Percentiles rank a stretch among this genome's conserved stretches.
Conservation (phyloP, 2,888 invertebrate species). For the Ferdinandea cuprea region DNA sequence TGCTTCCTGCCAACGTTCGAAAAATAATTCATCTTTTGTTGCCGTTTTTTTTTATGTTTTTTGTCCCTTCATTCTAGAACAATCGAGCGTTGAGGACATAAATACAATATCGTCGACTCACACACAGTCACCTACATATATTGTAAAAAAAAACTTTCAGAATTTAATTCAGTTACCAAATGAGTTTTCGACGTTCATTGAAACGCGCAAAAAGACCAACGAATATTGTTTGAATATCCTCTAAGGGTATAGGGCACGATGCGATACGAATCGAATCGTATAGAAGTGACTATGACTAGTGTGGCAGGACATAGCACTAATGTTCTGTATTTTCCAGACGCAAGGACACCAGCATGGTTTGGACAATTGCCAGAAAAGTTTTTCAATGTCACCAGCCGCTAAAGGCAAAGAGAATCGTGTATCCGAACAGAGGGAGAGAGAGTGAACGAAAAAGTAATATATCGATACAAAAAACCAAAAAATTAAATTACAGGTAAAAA, state of each 20-base stretch:
- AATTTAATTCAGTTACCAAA: conserved; percentile 1
- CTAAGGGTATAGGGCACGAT: neutral
- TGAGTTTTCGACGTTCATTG: neutral
- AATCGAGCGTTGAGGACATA: neutral
- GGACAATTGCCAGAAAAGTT: conserved; percentile 34
- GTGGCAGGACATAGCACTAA: neutral
- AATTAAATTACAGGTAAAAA: conserved; percentile 43
- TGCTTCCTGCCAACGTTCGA: conserved; percentile 1
- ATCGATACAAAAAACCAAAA: conserved; percentile 21
- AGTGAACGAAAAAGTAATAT: no score
- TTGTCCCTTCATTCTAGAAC: neutral
- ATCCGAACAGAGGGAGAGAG: no score
- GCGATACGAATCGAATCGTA: neutral
- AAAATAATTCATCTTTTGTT: neutral
- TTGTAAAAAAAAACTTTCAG: neutral
- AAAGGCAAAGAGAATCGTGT: neutral
- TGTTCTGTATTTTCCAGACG: neutral
- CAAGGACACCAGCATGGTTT: conserved; percentile 30
- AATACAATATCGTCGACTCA: neutral
- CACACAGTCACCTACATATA: neutral
- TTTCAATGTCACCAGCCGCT: neutral
- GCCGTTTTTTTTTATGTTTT: neutral
- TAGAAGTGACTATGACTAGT: neutral
- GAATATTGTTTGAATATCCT: neutral
- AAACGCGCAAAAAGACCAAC: neutral